Evolutionary conservation across 2,888 invertebrate species (phyloP), one percentile per base, ranked within the genome.

Genomic region (Caenorhabditis plicata): DNA sequence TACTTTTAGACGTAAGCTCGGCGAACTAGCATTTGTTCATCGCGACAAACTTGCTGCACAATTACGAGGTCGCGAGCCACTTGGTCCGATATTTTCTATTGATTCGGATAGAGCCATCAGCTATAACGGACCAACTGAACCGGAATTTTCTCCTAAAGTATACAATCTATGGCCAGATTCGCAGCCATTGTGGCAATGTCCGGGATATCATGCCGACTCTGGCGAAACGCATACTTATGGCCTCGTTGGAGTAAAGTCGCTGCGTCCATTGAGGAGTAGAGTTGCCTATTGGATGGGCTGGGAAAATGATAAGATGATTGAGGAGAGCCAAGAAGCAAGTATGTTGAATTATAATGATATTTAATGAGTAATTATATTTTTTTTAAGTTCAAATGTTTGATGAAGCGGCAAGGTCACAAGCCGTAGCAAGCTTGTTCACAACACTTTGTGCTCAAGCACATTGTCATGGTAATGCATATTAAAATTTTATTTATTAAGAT

Each of bases 361-460:
- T 35, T 44, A n/a, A 4, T 17, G 3, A 27, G 7, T 36, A 20
- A 17, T 33, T 9, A 33, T n/a, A 4, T 35, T 36, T 15, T 8
- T 11, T 7, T 27, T 27, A 49, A 60, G 60, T 53, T 20, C 60
- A 60, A 53, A 60, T 60, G 60, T 38, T 62, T 13, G 56, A 57
- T 31, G 69, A 67, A 17, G 66, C 50, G 26, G 68, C 55, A 8
- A 40, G 41, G 43, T 73, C 55, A 11, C 70, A 64, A 29, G 80
- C 80, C 3, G 53, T 81, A 22, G 50, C 62, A 23, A 64, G 73
- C 7, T 65, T 79, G 32, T 80, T 81, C 66, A 68, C 72, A 25
- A 75, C 74, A 44, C 61, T 80, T 17, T 73, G 72, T 49, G 80
- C 72, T 13, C 77, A 79, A 53, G 80, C 80, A 17, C 80, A 80